Base-by-base conservation (phyloP, 1,140 invertebrate genomes). In the Mactra quadrangularis region DNA sequence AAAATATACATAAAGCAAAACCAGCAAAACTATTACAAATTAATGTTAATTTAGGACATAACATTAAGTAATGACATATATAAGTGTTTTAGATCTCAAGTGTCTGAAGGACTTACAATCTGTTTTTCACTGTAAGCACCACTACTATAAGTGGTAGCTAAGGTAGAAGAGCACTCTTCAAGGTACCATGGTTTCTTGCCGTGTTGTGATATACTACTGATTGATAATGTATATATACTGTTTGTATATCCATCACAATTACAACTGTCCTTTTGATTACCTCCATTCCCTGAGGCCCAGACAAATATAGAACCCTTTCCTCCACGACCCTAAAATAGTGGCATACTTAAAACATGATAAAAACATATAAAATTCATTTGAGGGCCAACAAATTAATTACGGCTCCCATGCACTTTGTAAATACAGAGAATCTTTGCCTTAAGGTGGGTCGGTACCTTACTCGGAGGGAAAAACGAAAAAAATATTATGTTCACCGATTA, bases 171-270 rank as follows among this genome's bases (percentile, higher is more conserved):
- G 90, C 98, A 99, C 92, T 98, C 97, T 94, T 99, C 98, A 60
- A 99, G 94, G 92, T 99, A 99, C 98, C 98, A 99, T 0, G 99
- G 99, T 90, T 86, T 87, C 25, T 84, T 81, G 35, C 87, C 97
- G 85, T 97, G 97, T 94, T 99, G 98, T 0, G 98, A 99, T 0
- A 98, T 98, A 90, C 97, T 99, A 29, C 97, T 98, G 87, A 99
- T 99, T 71, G 98, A 99, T 33, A 99, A 93, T 0, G 99, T 99
- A 93, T 99, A 99, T 89, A 99, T 99, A 87, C 97, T 98, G 89
- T 99, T 99, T 17, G 98, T 99, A 92, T 99, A 99, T 17, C 99
- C 99, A 92, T 99, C 99, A 94, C 98, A 99, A 92, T 99, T 99
- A 92, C 99, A 99, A 4, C 97, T 99, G 90, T 99, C 99, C 7